Evolutionary conservation across 1,140 invertebrate genomes (phyloP).

Genomic region (Agraylea sexmaculata): DNA sequence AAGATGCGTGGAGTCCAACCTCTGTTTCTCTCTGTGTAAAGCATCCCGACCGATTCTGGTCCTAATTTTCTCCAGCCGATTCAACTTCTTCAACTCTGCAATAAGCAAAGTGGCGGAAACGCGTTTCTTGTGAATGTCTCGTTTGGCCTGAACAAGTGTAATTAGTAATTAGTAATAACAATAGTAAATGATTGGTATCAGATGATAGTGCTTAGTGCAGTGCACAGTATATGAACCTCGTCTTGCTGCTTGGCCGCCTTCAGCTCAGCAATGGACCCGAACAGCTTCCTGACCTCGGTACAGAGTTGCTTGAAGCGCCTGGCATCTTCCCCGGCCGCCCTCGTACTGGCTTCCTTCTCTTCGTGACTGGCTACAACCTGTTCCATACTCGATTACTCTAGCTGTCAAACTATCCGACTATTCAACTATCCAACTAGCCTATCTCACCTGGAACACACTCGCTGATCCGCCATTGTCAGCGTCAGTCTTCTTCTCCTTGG

Average conservation of each 20-base stretch:
- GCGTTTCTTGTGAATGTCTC: conserved; percentile 51
- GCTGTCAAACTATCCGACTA: neutral
- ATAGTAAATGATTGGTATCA: conserved; percentile 2
- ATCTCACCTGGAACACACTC: neutral
- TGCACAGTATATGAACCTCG: conserved; percentile 9
- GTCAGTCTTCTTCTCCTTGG: neutral
- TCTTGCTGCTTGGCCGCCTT: conserved; percentile 31
- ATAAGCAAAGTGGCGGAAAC: conserved; percentile 62
- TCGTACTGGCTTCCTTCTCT: conserved; percentile 55
- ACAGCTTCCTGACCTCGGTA: conserved; percentile 49
- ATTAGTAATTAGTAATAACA: conserved; percentile 9
- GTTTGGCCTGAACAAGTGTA: conserved; percentile 42
- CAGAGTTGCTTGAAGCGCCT: conserved; percentile 55
- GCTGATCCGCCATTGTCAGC: neutral
- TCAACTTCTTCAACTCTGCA: conserved; percentile 76
- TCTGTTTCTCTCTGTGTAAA: conserved; percentile 65
- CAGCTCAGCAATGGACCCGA: conserved; percentile 51
- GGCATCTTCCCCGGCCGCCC: conserved; percentile 54
- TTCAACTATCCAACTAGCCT: neutral
- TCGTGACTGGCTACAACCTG: conserved; percentile 57
- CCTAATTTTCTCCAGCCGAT: conserved; percentile 79
- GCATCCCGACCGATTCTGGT: conserved; percentile 71
- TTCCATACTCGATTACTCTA: conserved; percentile 21
- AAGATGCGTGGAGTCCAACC: conserved; percentile 80
- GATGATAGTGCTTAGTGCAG: neutral